Conservation (phyloP, 2,113 vertebrate species). For the Lycocorax pyrrhopterus region DNA sequence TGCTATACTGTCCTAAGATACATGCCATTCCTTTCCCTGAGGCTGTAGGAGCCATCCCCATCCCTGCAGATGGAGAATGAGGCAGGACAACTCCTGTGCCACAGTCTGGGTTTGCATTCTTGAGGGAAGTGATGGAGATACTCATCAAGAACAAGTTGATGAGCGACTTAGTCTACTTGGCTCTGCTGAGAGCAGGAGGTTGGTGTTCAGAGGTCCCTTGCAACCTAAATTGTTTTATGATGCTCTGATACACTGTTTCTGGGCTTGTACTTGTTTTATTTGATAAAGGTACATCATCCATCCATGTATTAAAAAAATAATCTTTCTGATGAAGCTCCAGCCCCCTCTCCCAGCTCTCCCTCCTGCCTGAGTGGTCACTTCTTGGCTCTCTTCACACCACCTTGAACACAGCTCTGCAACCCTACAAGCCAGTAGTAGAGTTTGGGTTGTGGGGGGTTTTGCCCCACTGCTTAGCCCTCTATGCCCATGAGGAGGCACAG, state of each 20-base stretch:
- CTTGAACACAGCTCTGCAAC: neutral
- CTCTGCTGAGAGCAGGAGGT: neutral
- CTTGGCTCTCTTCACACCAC: neutral
- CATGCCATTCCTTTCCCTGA: neutral
- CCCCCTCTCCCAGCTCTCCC: neutral
- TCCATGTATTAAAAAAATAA: slow-evolving; percentile 78
- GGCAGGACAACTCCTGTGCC: neutral
- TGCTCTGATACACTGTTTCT: neutral
- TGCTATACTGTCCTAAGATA: neutral
- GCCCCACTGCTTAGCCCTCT: neutral
- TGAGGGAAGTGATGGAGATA: neutral
- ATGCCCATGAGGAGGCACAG: neutral
- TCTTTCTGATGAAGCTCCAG: slow-evolving; percentile 62
- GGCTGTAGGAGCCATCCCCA: neutral
- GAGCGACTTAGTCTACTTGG: neutral
- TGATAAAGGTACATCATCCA: slow-evolving; percentile 74
- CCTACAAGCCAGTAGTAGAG: neutral
- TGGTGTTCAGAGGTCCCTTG: neutral
- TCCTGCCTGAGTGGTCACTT: neutral
- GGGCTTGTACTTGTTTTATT: slow-evolving; percentile 71
- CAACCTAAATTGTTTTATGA: neutral
- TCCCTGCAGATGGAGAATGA: neutral
- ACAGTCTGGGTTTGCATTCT: neutral
- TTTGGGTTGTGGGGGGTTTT: neutral
- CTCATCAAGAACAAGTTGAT: neutral